phyloP scores from a whole-genome alignment of 92 coral and sea anemone genomes.

The Paramuricea clavata region DNA sequence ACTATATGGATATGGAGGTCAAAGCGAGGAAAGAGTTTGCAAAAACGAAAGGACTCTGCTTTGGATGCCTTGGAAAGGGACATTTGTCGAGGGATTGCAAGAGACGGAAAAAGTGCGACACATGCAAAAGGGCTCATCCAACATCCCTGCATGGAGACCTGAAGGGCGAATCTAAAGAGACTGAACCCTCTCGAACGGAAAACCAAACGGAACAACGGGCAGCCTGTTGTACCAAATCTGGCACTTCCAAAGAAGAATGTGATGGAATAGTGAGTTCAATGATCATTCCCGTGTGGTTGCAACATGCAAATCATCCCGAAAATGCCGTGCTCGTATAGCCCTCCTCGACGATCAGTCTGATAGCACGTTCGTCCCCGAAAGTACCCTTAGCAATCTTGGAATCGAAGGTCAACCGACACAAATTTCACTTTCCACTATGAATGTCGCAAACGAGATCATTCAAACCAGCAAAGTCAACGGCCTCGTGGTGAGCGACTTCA shows the following conservation, averaged over 20 bases:
- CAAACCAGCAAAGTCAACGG: constrained; percentile 52
- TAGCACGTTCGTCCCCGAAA: constrained; percentile 15
- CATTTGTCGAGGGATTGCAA: constrained; percentile 65
- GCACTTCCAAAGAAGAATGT: no score
- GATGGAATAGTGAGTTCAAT: no score
- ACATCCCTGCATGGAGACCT: constrained; percentile 71
- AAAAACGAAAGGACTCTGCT: constrained; percentile 60
- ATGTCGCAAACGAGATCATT: constrained; percentile 45
- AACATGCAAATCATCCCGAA: no score
- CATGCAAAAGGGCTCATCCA: constrained; percentile 60
- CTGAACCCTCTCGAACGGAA: no score
- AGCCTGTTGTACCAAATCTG: no score
- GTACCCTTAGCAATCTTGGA: constrained; percentile 46
- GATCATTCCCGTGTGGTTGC: no score
- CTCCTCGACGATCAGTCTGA: no score
- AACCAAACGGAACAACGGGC: no score
- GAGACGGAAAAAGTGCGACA: constrained; percentile 51
- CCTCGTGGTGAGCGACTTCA: constrained; percentile 47
- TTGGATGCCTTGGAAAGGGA: constrained; percentile 66
- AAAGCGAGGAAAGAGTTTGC: constrained; percentile 69
- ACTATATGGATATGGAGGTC: constrained; percentile 50
- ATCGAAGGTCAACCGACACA: constrained; percentile 52
- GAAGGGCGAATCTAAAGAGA: constrained; percentile 25
- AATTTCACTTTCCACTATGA: constrained; percentile 59
- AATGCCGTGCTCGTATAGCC: no score